These are phyloP conservation scores for Tholera decimalis DNA, from an alignment of 2,888 invertebrate genomes.

Conservation along the genomic window DNA sequence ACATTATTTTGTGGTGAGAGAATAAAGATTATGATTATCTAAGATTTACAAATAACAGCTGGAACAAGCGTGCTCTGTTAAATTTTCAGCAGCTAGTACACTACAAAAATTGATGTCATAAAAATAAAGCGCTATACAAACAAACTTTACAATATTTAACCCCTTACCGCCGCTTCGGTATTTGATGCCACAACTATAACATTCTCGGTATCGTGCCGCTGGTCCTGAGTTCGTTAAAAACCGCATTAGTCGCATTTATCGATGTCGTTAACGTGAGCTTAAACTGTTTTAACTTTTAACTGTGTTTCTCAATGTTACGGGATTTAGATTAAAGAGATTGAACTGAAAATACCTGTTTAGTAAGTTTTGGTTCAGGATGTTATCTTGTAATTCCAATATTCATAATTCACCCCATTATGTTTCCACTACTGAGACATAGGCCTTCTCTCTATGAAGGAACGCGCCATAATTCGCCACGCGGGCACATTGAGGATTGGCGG, in stretches of 20 bases:
- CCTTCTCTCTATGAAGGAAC: no score
- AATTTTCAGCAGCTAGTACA: no score
- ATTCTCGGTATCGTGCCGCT: constrained; percentile 63
- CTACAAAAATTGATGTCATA: constrained; percentile 39
- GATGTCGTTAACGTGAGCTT: constrained; percentile 81
- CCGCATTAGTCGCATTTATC: constrained; percentile 83
- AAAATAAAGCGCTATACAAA: constrained; percentile 44
- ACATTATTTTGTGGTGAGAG: no score
- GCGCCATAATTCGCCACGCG: no score
- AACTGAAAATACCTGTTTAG: not conserved
- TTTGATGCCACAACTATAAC: constrained; percentile 70
- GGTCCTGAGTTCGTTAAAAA: constrained; percentile 80
- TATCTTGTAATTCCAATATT: no score
- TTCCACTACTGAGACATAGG: no score
- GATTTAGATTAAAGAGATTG: not conserved
- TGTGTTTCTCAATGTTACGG: constrained; percentile 69
- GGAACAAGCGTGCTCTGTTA: no score
- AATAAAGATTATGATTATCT: no score
- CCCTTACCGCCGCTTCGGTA: constrained; percentile 56
- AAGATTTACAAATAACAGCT: no score
- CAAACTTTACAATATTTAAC: constrained; percentile 60
- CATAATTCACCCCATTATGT: no score
- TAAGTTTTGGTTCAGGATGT: no score
- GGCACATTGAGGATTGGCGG: no score
- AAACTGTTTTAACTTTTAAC: constrained; percentile 75